Evolutionary conservation across 1,140 invertebrate genomes (phyloP), one percentile per base, ranked within the genome.

Genomic region (Neodiprion virginianus): DNA sequence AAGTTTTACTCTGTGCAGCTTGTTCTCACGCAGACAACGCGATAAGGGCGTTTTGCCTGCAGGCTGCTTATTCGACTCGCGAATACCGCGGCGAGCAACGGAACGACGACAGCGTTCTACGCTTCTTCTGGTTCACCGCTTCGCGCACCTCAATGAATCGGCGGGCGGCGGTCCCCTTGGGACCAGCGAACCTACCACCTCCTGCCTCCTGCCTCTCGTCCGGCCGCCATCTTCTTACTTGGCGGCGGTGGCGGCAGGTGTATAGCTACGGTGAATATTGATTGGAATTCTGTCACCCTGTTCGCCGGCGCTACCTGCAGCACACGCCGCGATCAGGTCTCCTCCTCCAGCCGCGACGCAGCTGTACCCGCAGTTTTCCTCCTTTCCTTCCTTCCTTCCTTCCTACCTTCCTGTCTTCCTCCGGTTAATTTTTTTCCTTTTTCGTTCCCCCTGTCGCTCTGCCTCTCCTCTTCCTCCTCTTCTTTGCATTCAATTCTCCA

Each of bases 331-430:
- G 21, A 11, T 69, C 14, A 12, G 1, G 3, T 69, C 67, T 21
- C 67, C 40, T 47, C 21, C 21, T 11, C 17, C 40, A 50, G 10
- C 28, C 65, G n/a, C 69, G 66, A 12, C 61, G 67, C 80, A 82
- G 77, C 81, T 80, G 81, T 71, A 79, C 81, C 81, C 81, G 81
- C 81, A 82, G 80, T 66, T 78, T 80, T 79, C 66, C 23, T 61
- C 8, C 11, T 8, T 61, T 61, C 53, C 53, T 17, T 61, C 11
- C n/a, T 14, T 61, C 3, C 53, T 17, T 61, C 28, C 28, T 40
- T 40, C 28, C 28, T 40, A 3, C 28, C 28, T 40, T 40, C 28
- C 28, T 40, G 2, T 3, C 28, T 40, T 40, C 2, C 28, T 40
- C 28, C 28, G 5, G 1, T 40, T 40, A 2, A 0, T 40, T 5